Evolutionary conservation across 2,113 vertebrate species (phyloP), one percentile per base, ranked within the genome.

Genomic region (Poeciliopsis retropinna): DNA sequence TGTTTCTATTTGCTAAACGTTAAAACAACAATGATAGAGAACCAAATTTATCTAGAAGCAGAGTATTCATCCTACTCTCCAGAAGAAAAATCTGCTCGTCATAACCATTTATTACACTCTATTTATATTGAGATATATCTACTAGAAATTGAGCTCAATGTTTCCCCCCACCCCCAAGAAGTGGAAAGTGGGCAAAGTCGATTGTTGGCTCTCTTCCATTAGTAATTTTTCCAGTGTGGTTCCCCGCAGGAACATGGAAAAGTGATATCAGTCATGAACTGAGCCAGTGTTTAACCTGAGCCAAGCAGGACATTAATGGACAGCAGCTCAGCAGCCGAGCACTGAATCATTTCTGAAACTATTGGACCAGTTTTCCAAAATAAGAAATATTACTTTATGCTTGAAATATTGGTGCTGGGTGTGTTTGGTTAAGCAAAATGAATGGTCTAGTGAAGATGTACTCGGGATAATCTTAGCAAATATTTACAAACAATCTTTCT

Each of bases 271-370:
- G 60, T 5, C 37, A 19, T 70, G 44, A 65, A 27, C 39, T 70
- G 60, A 80, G 70, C 71, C 70, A 74, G 31, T 25, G 29, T 37
- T 79, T 78, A 62, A 73, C 62, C 41, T 54, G 44, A 87, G 70
- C 66, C 54, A 70, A 34, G 32, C 69, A 62, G 15, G 15, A 28
- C 12, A 15, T 31, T 76, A 60, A 72, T 73, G 81, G 79, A 79
- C 28, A 51, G 6, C 30, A 47, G 68, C 65, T 32, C 71, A 60
- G 73, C 65, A 76, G 82, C 51, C 70, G 32, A 57, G 39, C 60
- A 63, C 64, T 76, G 44, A 32, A 70, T 85, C 57, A 60, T 67
- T 61, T 72, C 30, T 75, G 54, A 75, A 72, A 63, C 78, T 73
- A 75, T 29, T 76, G 63, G 73, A 78, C 31, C 64, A n/a, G 73